Conservation (phyloP, 2,888 invertebrate genomes). For the Acrobasis consociella region DNA sequence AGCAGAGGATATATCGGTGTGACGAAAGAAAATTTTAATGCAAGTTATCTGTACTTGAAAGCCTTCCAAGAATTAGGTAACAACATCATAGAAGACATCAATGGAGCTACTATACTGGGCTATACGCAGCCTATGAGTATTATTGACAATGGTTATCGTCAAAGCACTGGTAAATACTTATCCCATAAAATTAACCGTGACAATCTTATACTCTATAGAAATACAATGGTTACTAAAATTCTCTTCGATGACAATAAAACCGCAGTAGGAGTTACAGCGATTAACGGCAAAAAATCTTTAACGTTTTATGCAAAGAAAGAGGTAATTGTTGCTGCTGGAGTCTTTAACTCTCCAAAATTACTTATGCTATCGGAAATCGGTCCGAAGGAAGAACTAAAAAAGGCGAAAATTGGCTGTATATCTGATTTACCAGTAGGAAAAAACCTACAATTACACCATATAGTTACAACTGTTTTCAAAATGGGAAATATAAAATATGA, state of each 20-base stretch:
- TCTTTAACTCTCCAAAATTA: conserved; percentile 49
- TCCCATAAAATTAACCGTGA: conserved; percentile 44
- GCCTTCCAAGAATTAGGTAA: conserved; percentile 65
- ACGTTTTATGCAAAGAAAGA: conserved; percentile 43
- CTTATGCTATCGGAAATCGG: conserved; percentile 57
- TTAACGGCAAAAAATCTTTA: background rate
- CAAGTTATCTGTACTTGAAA: conserved; percentile 39
- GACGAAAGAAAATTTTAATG: conserved; percentile 29
- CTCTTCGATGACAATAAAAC: conserved; percentile 37
- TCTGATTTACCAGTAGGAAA: conserved; percentile 54
- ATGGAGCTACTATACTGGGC: conserved; percentile 62
- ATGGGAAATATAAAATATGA: conserved; percentile 19
- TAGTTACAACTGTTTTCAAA: conserved; percentile 23
- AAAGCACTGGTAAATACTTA: conserved; percentile 42
- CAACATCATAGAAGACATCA: conserved; percentile 46
- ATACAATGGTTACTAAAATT: conserved; percentile 37
- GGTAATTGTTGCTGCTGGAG: conserved; percentile 49
- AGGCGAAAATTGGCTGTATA: conserved; percentile 40
- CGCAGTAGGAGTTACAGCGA: conserved; percentile 38
- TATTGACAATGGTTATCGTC: conserved; percentile 60
- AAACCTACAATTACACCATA: conserved; percentile 49
- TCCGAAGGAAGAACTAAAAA: conserved; percentile 43
- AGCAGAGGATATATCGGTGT: conserved; percentile 39
- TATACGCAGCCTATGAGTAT: conserved; percentile 65
- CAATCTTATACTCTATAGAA: conserved; percentile 75